A percentile compares a stretch with the other conserved stretches of the same genome.
Conservation (phyloP, 2,888 invertebrate species). For the Hymenopus coronatus region DNA sequence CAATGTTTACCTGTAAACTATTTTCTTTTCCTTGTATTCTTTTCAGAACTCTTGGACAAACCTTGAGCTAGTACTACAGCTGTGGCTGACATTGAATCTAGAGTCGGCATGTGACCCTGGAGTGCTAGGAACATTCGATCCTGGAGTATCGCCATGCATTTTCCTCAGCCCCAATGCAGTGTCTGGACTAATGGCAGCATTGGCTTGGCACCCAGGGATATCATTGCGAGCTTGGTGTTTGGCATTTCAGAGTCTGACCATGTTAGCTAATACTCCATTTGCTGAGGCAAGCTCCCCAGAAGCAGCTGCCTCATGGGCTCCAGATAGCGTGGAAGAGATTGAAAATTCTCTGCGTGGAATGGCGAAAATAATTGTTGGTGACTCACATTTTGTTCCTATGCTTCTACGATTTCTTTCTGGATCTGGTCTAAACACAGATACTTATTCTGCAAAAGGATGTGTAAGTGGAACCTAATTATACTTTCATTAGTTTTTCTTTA, state of each 20-base stretch:
- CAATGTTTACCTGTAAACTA: no score
- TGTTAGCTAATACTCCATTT: constrained; percentile 28
- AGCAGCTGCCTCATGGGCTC: constrained; percentile 15
- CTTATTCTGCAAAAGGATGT: constrained; percentile 50
- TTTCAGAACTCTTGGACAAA: constrained; percentile 66
- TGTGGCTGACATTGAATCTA: constrained; percentile 83
- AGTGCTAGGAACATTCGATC: constrained; percentile 50
- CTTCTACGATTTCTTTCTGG: constrained; percentile 66
- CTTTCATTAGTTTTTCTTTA: not conserved
- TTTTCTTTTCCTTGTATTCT: constrained; percentile 18
- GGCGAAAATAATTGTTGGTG: constrained; percentile 62
- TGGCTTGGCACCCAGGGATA: constrained; percentile 65
- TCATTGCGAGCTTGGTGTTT: constrained; percentile 76
- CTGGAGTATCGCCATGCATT: constrained; percentile 60
- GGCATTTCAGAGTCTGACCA: constrained; percentile 70
- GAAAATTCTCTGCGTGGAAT: constrained; percentile 52
- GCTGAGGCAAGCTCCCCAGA: constrained; percentile 8
- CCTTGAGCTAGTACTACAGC: constrained; percentile 78
- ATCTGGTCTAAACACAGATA: constrained; percentile 54
- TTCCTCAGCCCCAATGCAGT: constrained; percentile 64
- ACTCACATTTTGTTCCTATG: constrained; percentile 65
- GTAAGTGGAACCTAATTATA: constrained; percentile 44
- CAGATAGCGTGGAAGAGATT: constrained; percentile 23
- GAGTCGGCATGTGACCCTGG: constrained; percentile 52
- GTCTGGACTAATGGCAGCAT: constrained; percentile 61